A percentile compares a stretch with the other conserved stretches of the same genome.
These are phyloP conservation scores for Laothoe populi DNA, from an alignment of 2,888 invertebrate genomes.

Conservation along the genomic window DNA sequence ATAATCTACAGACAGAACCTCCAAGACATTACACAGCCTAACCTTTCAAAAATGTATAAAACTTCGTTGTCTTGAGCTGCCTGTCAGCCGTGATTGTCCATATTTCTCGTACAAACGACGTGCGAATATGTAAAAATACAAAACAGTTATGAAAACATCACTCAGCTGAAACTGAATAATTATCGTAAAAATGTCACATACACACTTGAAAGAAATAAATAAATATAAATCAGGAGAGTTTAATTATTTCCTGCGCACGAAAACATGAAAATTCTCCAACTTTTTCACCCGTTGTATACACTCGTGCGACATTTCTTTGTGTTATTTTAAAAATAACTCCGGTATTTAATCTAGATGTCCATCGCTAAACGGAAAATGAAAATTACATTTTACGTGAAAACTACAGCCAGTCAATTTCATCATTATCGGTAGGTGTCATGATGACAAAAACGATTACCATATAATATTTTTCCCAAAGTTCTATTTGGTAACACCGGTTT, in stretches of 20 bases:
- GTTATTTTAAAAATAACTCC: constrained; percentile 17
- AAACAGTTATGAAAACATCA: constrained; percentile 27
- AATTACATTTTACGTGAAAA: neutral
- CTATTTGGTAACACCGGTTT: too few species aligned
- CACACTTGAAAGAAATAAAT: constrained; percentile 35
- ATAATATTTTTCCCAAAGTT: too few species aligned
- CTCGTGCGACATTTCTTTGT: constrained; percentile 20
- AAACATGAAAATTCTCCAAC: constrained; percentile 21
- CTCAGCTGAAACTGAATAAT: constrained; percentile 29
- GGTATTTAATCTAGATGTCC: constrained; percentile 9
- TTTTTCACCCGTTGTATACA: constrained; percentile 15
- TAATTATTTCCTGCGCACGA: constrained; percentile 28
- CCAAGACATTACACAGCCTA: too few species aligned
- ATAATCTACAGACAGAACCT: too few species aligned
- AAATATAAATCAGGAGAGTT: constrained; percentile 22
- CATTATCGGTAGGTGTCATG: too few species aligned
- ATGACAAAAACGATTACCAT: too few species aligned
- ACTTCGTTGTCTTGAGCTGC: neutral
- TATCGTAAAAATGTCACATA: constrained; percentile 35
- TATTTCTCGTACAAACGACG: neutral
- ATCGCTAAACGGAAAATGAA: neutral
- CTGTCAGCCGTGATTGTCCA: neutral
- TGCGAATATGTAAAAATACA: neutral
- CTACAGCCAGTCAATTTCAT: neutral
- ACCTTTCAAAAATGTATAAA: neutral